Percentiles rank a stretch among this genome's conserved stretches.
Evolutionary conservation across 2,113 vertebrate genomes (phyloP).

Genomic region (Porphyrio hochstetteri): DNA sequence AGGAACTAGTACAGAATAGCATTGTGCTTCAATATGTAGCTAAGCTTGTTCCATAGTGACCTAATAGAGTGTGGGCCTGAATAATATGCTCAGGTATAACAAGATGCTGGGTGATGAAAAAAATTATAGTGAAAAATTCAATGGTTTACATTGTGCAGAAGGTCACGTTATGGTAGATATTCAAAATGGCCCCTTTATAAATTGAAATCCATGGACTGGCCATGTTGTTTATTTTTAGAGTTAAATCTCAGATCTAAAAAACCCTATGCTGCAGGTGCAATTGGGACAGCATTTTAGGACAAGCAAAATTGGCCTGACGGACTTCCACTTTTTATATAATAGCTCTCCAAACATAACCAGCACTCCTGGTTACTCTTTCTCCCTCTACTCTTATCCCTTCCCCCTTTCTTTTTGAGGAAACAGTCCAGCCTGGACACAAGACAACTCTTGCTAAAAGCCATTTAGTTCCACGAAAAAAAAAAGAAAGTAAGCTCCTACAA

Average conservation of each 20-base stretch:
- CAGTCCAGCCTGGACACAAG: neutral
- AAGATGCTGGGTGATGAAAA: neutral
- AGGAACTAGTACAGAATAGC: neutral
- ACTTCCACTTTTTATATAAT: neutral
- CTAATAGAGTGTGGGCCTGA: neutral
- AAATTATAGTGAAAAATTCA: neutral
- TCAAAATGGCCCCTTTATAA: neutral
- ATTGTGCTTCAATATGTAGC: neutral
- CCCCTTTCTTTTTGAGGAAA: neutral
- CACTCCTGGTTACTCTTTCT: neutral
- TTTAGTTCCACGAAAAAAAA: neutral
- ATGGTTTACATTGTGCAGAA: neutral
- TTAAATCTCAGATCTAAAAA: neutral
- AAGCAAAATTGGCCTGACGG: neutral
- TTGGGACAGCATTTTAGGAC: neutral
- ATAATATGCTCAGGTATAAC: neutral
- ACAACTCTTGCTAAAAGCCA: neutral
- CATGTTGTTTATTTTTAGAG: neutral
- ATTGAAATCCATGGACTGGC: neutral
- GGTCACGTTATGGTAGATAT: neutral
- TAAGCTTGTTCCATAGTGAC: neutral
- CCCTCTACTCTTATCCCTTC: neutral
- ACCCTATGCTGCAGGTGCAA: neutral
- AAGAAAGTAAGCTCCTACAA: neutral
- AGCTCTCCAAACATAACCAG: neutral